Percentiles rank a stretch among this genome's conserved stretches.
phyloP scores from a whole-genome alignment of 2,113 vertebrate genomes.

The Pelobates fuscus region DNA sequence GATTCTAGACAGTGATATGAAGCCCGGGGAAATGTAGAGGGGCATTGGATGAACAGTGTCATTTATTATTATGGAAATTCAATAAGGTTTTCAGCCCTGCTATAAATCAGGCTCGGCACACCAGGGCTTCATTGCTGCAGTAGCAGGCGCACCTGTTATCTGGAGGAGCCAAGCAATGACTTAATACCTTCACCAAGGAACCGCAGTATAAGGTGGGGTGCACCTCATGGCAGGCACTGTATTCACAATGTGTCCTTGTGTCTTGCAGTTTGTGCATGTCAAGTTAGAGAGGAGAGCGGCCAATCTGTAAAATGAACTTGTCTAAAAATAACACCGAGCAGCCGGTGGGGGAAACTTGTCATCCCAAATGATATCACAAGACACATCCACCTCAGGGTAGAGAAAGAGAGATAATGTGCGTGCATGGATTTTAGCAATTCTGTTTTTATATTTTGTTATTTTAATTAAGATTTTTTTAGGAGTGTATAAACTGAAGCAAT shows the following conservation, averaged over 20 bases:
- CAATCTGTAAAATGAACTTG: conserved; percentile 30
- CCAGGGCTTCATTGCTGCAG: conserved; percentile 66
- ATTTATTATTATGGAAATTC: conserved; percentile 66
- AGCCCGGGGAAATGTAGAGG: conserved; percentile 54
- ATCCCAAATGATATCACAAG: not conserved
- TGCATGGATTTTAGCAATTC: no score
- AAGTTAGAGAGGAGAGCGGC: conserved; percentile 3
- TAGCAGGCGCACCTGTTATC: conserved; percentile 52
- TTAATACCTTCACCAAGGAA: conserved; percentile 14
- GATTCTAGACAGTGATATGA: conserved; percentile 49
- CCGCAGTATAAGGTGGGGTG: not conserved
- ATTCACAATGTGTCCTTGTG: conserved; percentile 11
- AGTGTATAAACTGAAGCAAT: no score
- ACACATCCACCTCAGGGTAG: no score
- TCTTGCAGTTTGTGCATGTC: conserved; percentile 12
- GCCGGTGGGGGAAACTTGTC: conserved; percentile 1
- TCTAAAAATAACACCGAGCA: conserved; percentile 31
- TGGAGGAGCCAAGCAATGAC: not conserved
- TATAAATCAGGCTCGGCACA: conserved; percentile 64
- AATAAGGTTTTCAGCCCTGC: conserved; percentile 62
- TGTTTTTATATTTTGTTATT: no score
- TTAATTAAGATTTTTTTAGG: no score
- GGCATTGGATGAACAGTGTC: conserved; percentile 52
- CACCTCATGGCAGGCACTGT: not conserved
- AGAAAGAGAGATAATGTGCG: no score